Conservation (phyloP, 2,113 vertebrate genomes). For the Microcebus lehilahytsara region DNA sequence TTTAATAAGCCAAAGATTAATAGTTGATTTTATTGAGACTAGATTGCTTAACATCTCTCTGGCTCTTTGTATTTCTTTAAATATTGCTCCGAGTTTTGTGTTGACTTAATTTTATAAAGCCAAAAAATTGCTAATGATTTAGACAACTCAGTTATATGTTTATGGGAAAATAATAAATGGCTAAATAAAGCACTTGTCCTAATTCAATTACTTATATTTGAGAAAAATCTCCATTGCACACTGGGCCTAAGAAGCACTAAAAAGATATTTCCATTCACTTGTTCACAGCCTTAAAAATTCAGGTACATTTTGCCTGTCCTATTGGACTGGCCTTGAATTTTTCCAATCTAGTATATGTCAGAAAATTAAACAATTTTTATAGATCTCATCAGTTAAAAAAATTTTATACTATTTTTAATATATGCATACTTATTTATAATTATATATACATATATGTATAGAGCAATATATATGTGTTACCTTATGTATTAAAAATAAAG, state of each 20-base stretch:
- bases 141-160: neutral
- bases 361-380: neutral
- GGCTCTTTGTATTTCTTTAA: neutral
- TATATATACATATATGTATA: neutral
- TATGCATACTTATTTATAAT: neutral
- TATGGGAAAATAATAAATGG: neutral
- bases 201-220: neutral
- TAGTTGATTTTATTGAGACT: neutral
- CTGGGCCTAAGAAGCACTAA: neutral
- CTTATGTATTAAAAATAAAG: neutral
- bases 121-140: neutral
- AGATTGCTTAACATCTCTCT: neutral
- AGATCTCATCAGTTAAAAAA: neutral
- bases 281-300: neutral
- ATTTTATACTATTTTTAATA: neutral
- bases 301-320: neutral
- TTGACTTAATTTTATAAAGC: constrained; percentile 3
- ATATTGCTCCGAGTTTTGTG: neutral
- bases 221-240: neutral
- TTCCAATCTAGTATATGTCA: neutral
- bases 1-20: neutral
- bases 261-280: neutral
- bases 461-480: neutral
- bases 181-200: neutral
- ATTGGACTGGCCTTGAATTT: neutral